Evolutionary conservation across 23 tunicate genomes (phyloP), one percentile per base, ranked within the genome.

Genomic region (Ciona savignyi): DNA sequence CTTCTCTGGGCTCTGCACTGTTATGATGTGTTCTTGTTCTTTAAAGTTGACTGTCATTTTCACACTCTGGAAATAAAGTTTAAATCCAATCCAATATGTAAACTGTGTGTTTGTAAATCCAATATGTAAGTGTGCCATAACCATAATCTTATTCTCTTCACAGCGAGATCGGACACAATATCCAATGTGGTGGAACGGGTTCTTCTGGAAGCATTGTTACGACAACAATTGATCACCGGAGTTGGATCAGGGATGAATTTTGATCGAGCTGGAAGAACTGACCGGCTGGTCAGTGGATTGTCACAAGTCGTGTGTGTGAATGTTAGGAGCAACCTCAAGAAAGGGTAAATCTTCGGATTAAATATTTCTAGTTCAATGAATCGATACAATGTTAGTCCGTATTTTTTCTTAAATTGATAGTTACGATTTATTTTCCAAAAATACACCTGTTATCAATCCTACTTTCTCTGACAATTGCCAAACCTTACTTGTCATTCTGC

Each of bases 191-290:
- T 91, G 28, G 97, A 91, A 51, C 80, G 97, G 33, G 91, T 91
- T 25, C 69, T 91, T 62, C 67, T 91, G 32, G 97, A 91, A 76
- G 97, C 97, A 3, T 66, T 91, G 77, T 23, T 80, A 20, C 67
- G 97, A 1, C 97, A 91, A 64, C 97, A 91, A 77, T 33, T 91
- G 22, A 66, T 84, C 0, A 32, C 76, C 2, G 29, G 74, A 25
- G 24, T 80, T 0, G 51, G 42, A 42, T 25, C 56, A 1, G 26
- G 23, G 11, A 29, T 74, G 33, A 64, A 77, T 1, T 25, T 78
- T 33, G 82, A 74, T n/a, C 74, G 97, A 49, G 69, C 77, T 76
- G 97, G 97, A 0, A 27, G 97, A 27, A 91, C 97, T 0, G 97
- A 91, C 34, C 71, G 65, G 27, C 22, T 64, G 22, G 97, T 91